Evolutionary conservation across 2,797 vertebrate genomes (phyloP).

Genomic region (Anguilla megastoma): DNA sequence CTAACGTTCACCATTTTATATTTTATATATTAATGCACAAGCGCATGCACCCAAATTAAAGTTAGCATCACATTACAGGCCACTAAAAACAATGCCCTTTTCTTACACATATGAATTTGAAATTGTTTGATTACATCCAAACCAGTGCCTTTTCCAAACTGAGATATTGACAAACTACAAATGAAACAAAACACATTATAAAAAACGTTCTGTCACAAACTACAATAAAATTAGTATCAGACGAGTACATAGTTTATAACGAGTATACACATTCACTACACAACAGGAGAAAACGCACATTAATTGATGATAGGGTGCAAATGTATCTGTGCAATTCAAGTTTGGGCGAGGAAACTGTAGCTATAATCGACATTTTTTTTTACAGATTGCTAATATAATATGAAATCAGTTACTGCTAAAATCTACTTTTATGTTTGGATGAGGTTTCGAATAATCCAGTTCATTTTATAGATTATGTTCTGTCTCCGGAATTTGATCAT

Average conservation of each 20-base stretch:
- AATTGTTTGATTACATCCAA: conserved; percentile 71
- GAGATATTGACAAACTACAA: conserved; percentile 79
- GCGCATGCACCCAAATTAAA: conserved; percentile 25
- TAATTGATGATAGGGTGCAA: conserved; percentile 64
- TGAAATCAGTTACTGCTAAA: background rate
- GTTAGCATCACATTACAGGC: conserved; percentile 42
- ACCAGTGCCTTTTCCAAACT: conserved; percentile 71
- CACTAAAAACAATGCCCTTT: conserved; percentile 11
- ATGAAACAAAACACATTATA: conserved; percentile 72
- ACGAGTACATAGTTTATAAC: conserved; percentile 77
- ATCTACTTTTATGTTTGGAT: background rate
- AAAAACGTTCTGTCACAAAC: conserved; percentile 81
- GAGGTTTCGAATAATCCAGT: background rate
- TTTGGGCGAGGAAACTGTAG: background rate
- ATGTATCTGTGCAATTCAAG: conserved; percentile 70
- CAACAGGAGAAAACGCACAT: conserved; percentile 67
- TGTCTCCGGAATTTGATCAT: conserved; percentile 30
- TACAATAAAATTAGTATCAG: conserved; percentile 78
- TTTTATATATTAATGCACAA: conserved; percentile 7
- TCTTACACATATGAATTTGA: conserved; percentile 13
- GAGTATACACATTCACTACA: conserved; percentile 73
- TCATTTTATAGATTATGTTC: conserved; percentile 12
- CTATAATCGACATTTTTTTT: background rate
- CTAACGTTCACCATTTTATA: conserved; percentile 22
- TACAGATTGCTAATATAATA: background rate